phyloP scores from a whole-genome alignment of 2,113 vertebrate genomes.

The Ammospiza nelsoni region DNA sequence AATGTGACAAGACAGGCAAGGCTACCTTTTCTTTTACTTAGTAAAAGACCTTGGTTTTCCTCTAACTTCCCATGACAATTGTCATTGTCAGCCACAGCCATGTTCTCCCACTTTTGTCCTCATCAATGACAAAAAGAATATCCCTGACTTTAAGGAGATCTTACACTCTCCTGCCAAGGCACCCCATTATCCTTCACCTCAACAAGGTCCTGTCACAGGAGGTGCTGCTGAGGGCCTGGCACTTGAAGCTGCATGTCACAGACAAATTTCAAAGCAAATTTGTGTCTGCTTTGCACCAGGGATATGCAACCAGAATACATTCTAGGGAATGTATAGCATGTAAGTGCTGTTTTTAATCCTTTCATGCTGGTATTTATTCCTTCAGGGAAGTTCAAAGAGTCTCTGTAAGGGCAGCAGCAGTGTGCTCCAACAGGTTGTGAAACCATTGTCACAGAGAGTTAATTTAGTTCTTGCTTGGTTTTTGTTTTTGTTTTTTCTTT shows the following conservation, averaged over 20 bases:
- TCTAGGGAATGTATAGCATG: not conserved
- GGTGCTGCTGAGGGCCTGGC: not conserved
- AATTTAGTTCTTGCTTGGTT: not conserved
- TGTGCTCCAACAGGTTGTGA: not conserved
- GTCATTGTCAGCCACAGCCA: conserved; percentile 22
- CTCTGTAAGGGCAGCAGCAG: fast-evolving
- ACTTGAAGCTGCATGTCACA: not conserved
- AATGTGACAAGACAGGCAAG: conserved; percentile 56
- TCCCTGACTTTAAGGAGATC: conserved; percentile 61
- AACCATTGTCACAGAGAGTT: not conserved
- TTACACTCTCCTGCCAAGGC: not conserved
- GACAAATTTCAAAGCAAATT: not conserved
- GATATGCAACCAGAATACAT: not conserved
- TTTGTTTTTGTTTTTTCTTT: too few relatives aligned
- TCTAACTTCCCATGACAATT: conserved; percentile 59
- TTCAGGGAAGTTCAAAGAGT: not conserved
- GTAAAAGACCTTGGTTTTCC: conserved; percentile 32
- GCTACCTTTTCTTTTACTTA: conserved; percentile 36
- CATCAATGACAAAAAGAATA: conserved; percentile 63
- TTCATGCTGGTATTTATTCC: not conserved
- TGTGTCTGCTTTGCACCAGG: not conserved
- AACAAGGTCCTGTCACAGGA: not conserved
- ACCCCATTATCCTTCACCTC: conserved; percentile 36
- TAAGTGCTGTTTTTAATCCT: not conserved
- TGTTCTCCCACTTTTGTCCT: conserved; percentile 56